A percentile compares a stretch with the other conserved stretches of the same genome.
These are phyloP conservation scores for Corythaeola cristata DNA, from an alignment of 2,113 vertebrate genomes.

Conservation along the genomic window DNA sequence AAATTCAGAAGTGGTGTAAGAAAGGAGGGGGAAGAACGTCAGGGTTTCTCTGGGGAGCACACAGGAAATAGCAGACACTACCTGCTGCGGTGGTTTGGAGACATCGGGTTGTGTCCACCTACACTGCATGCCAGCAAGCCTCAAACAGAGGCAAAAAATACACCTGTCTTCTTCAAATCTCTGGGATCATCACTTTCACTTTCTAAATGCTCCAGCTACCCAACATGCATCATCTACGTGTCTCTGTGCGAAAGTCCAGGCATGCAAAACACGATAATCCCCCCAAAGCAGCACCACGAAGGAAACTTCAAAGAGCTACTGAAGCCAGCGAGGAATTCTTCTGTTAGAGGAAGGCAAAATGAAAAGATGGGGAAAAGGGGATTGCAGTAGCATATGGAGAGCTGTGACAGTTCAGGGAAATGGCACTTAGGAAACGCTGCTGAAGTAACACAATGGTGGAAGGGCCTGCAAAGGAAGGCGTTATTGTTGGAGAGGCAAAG, in stretches of 20 bases:
- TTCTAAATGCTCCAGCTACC: background rate
- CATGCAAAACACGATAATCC: rapidly evolving
- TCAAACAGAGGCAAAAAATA: background rate
- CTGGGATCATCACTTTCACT: background rate
- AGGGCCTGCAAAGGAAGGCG: background rate
- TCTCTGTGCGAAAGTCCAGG: background rate
- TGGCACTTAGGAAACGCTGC: background rate
- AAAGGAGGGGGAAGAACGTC: background rate
- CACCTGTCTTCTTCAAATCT: background rate
- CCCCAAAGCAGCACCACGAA: background rate
- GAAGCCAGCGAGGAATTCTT: background rate
- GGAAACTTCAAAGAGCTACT: background rate
- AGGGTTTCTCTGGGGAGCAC: background rate
- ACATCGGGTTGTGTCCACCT: background rate
- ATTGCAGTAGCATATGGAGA: background rate
- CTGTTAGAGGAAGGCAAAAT: background rate
- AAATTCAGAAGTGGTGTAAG: background rate
- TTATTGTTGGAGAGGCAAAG: background rate
- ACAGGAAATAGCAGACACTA: background rate
- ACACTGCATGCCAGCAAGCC: rapidly evolving
- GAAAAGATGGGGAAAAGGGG: background rate
- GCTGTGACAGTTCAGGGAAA: background rate
- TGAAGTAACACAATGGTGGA: rapidly evolving
- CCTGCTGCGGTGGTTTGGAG: background rate
- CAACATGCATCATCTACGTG: rapidly evolving